Conservation (phyloP, 2,888 invertebrate species). For the Tryphoninae sp. region DNA sequence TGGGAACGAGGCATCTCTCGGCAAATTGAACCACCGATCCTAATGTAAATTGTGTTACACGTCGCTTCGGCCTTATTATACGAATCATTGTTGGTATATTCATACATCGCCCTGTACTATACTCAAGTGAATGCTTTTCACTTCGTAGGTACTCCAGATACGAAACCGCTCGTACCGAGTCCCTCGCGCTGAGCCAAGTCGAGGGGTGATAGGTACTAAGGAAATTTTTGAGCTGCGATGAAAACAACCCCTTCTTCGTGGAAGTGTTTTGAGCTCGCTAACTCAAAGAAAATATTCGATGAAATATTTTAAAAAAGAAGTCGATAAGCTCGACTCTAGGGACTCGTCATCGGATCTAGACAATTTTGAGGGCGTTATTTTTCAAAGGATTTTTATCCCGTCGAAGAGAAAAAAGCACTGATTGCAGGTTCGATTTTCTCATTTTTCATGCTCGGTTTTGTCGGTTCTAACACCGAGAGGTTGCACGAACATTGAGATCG, state of each 20-base stretch:
- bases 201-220: background rate
- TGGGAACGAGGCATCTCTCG: constrained; percentile 48
- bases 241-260: background rate
- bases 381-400: background rate
- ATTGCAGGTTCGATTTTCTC: background rate
- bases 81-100: constrained; percentile 48
- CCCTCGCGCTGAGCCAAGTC: background rate
- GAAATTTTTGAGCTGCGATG: background rate
- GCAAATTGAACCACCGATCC: constrained; percentile 55
- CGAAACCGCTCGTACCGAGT: background rate
- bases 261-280: background rate
- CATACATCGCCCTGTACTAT: constrained; percentile 32
- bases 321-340: background rate
- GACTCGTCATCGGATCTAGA: background rate
- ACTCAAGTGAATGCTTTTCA: constrained; percentile 25
- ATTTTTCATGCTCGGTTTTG: background rate
- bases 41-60: constrained; percentile 60
- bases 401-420: background rate
- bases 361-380: background rate
- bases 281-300: background rate
- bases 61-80: constrained; percentile 49
- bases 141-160: background rate
- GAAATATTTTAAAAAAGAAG: background rate
- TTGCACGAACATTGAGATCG: background rate
- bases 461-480: background rate